Base-by-base conservation (phyloP, 2,797 vertebrate species). In the Phrynocephalus forsythii region DNA sequence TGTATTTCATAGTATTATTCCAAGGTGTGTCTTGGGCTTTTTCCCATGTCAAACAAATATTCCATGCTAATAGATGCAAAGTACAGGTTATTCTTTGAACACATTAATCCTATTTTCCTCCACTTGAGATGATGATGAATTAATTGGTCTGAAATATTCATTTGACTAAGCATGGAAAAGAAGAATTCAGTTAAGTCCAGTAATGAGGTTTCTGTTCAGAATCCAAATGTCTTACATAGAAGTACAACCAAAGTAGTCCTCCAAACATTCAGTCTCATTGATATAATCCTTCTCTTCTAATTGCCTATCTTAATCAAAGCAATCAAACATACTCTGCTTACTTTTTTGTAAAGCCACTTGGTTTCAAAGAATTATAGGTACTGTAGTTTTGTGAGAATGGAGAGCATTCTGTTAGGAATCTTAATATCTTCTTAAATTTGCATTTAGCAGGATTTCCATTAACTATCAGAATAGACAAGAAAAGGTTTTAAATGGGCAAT, bases 121-220 rank as follows among this genome's bases (percentile, higher is more conserved):
- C 88, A 78, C 85, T 60, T 86, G 87, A 85, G 89, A 89, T 90
- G 91, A 78, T 91, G 0, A 4, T 69, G n/a, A 79, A 68, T 88
- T 69, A 86, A 89, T 92, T 82, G 85, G 0, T 88, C 0, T 75
- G 83, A 90, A 48, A 16, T 90, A 71, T 24, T 22, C 38, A 20
- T 66, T 75, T 66, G 79, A 30, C 33, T 67, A 18, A 63, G 48
- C 33, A 22, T 13, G 30, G 78, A 30, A 86, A 60, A 81, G n/a
- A 66, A 44, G 44, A 77, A 18, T 52, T 22, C 48, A 80, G 1
- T 81, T 80, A 22, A 48, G 33, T 38, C 66, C 44, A 86, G n/a
- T 48, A 48, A 68, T 56, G 28, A 16, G 20, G 28, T 33, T 9
- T 68, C 20, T 16, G 3, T 71, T 79, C n/a, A 79, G 22, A 67